A percentile compares a stretch with the other conserved stretches of the same genome.
phyloP scores from a whole-genome alignment of 2,797 vertebrate species.

The Danio jaintianensis region DNA sequence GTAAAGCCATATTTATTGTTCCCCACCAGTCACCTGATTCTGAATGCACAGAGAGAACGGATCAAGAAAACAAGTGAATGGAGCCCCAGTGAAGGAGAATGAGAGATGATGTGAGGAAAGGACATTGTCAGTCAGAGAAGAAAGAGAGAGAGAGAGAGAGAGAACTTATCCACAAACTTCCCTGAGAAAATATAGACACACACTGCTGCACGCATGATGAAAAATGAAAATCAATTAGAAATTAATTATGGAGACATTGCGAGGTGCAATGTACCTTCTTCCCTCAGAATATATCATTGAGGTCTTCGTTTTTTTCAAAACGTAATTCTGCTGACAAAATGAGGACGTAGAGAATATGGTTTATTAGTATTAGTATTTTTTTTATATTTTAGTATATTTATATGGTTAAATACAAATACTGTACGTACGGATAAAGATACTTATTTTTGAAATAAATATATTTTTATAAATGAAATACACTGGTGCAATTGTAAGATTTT shows the following conservation, averaged over 20 bases:
- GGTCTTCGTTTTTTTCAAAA: not conserved
- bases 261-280: constrained; percentile 5
- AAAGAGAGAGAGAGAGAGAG: not conserved
- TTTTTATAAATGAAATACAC: too few relatives aligned
- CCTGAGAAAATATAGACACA: constrained; percentile 23
- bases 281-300: constrained; percentile 13
- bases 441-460: too few relatives aligned
- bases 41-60: not conserved
- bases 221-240: constrained; percentile 52
- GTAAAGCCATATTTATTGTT: constrained; percentile 61
- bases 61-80: not conserved
- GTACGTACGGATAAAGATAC: too few relatives aligned
- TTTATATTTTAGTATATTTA: not conserved
- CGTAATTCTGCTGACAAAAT: not conserved
- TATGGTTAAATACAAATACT: too few relatives aligned
- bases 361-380: too few relatives aligned
- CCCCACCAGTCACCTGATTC: constrained; percentile 51
- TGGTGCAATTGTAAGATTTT: too few relatives aligned
- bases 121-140: constrained; percentile 21
- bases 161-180: constrained; percentile 11
- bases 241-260: constrained; percentile 45
- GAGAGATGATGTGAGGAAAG: constrained; percentile 23
- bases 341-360: not conserved
- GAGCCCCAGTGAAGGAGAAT: not conserved
- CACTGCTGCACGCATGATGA: constrained; percentile 33